Percentiles rank a stretch among this genome's conserved stretches.
Conservation (phyloP, 2,797 vertebrate genomes). For the Cynodonichthys magdalenae region DNA sequence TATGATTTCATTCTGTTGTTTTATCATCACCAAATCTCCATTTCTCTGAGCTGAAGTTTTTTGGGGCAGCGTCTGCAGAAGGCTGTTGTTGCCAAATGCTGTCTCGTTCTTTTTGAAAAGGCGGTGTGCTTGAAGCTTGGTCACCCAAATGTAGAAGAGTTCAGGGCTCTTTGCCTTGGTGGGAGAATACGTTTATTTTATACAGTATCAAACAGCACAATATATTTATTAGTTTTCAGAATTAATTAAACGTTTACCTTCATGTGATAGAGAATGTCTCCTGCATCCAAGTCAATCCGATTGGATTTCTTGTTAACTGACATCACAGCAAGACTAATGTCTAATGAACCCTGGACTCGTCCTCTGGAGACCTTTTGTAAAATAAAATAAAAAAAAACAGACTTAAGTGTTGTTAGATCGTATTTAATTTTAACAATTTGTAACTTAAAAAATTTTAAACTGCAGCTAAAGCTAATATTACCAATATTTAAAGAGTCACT, state of each 20-base stretch:
- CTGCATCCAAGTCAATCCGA: slow-evolving; percentile 90
- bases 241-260: slow-evolving; percentile 78
- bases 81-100: slow-evolving; percentile 61
- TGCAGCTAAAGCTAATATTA: too few relatives aligned
- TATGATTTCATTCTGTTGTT: accelerated
- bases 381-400: not conserved
- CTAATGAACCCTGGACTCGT: slow-evolving; percentile 88
- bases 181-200: not conserved
- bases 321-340: slow-evolving; percentile 89
- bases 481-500: slow-evolving; percentile 55
- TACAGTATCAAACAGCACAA: not conserved
- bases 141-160: slow-evolving; percentile 90
- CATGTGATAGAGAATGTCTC: slow-evolving; percentile 93
- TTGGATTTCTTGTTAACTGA: slow-evolving; percentile 93
- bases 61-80: slow-evolving; percentile 54
- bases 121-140: slow-evolving; percentile 90
- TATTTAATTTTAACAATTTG: too few relatives aligned
- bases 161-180: slow-evolving; percentile 89
- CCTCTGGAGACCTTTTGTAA: slow-evolving; percentile 84
- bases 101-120: slow-evolving; percentile 81
- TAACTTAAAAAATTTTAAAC: too few relatives aligned
- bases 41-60: slow-evolving; percentile 59
- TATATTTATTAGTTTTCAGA: accelerated
- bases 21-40: slow-evolving; percentile 69
- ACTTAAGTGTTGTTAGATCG: not conserved